Evolutionary conservation across 2,797 vertebrate species (phyloP).

Genomic region (Streptopelia turtur): DNA sequence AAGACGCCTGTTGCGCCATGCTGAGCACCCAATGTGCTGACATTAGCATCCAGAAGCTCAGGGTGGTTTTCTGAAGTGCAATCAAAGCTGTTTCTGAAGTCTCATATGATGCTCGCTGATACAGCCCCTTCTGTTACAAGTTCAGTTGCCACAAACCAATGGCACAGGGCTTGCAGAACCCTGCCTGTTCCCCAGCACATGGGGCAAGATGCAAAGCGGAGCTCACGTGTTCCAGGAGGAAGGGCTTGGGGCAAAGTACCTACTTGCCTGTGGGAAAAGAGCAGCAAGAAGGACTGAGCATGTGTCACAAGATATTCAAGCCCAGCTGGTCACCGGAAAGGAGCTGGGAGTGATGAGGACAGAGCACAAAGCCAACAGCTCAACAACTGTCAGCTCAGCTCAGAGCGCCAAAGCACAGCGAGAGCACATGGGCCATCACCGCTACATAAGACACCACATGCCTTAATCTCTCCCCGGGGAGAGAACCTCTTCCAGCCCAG

Average conservation of each 20-base stretch:
- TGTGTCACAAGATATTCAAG: background rate
- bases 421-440: background rate
- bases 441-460: constrained; percentile 40
- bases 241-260: background rate
- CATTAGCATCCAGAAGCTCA: background rate
- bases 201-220: background rate
- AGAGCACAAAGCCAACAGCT: constrained; percentile 43
- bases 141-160: background rate
- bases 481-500: constrained; percentile 42
- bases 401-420: background rate
- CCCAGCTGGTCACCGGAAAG: constrained; percentile 31
- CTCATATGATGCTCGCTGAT: background rate
- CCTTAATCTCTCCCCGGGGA: constrained; percentile 13
- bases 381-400: constrained; percentile 52
- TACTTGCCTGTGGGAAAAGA: background rate
- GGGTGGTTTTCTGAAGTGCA: background rate
- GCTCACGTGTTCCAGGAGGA: background rate
- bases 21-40: background rate
- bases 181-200: background rate
- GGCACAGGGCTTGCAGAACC: background rate
- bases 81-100: background rate
- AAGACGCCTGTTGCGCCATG: background rate
- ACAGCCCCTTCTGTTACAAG: background rate
- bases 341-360: background rate
- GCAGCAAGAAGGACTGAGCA: background rate